Percentiles rank a stretch among this genome's conserved stretches.
phyloP scores from a whole-genome alignment of 2,888 invertebrate genomes.

The Prenolepis imparis region DNA sequence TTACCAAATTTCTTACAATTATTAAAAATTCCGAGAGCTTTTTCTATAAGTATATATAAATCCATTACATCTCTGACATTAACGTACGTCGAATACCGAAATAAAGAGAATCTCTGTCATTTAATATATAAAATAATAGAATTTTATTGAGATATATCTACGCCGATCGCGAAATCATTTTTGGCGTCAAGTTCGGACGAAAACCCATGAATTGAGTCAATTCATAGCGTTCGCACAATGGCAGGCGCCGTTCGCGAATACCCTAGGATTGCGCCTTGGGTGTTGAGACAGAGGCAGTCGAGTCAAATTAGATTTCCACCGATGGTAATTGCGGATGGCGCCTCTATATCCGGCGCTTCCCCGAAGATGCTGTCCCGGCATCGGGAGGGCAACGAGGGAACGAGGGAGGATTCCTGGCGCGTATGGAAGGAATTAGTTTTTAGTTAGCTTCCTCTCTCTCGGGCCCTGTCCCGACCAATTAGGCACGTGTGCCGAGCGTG shows the following conservation, averaged over 20 bases:
- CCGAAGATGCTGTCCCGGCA: conserved; percentile 78
- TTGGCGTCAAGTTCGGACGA: neutral
- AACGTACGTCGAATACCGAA: neutral
- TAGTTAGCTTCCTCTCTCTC: conserved; percentile 79
- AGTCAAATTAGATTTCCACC: conserved; percentile 82
- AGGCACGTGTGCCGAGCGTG: conserved; percentile 82
- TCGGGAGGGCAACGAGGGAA: conserved; percentile 42
- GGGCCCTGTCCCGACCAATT: conserved; percentile 83
- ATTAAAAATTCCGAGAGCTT: neutral
- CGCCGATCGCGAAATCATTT: neutral
- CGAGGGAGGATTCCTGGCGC: conserved; percentile 66
- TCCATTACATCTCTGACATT: neutral
- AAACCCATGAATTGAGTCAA: conserved; percentile 55
- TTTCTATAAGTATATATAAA: neutral
- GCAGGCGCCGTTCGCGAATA: conserved; percentile 44
- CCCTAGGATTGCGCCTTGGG: conserved; percentile 46
- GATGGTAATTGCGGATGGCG: conserved; percentile 85
- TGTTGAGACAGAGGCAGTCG: conserved; percentile 77
- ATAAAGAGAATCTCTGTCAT: neutral
- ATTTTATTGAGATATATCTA: conserved; percentile 12
- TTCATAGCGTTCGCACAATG: conserved; percentile 59
- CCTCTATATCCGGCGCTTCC: conserved; percentile 86
- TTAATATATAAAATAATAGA: neutral
- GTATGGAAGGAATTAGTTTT: conserved; percentile 86
- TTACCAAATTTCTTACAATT: neutral